Evolutionary conservation across 2,888 invertebrate genomes (phyloP), one percentile per base, ranked within the genome.

Genomic region (Opisthograptis luteolata): DNA sequence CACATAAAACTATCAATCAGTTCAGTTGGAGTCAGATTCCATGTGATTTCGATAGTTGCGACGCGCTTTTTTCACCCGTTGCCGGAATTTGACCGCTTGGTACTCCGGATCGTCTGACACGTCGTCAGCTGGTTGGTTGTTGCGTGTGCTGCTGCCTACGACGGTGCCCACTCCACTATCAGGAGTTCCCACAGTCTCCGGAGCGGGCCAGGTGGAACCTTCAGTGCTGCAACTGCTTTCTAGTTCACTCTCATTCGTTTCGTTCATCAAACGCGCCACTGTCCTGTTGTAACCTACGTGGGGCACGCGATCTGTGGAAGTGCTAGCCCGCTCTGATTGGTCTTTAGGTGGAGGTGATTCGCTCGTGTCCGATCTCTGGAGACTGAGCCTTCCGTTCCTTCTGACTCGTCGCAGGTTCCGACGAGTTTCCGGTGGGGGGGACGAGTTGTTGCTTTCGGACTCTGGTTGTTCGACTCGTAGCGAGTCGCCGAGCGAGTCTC

Each of bases 1-100:
- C 20, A 2, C 19, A 28, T 28, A 19, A 20, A 31, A 30, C 8
- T 44, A 62, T 72, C 68, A 74, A 62, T 72, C 68, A 74, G 68
- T 76, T 87, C 80, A 88, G 76, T 93, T 94, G 34, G 94, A 94
- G 72, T 94, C 94, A 0, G 94, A 93, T 57, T 94, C 93, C 76
- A 94, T 92, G 64, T 93, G 93, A 73, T 89, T 93, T 64, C 93
- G 89, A 73, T 93, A 92, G 73, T 93, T 93, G 49, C 93, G 84
- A 3, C 93, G 87, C 0, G 93, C 92, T 62, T 93, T 92, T 69
- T 93, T 93, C 25, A 93, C 89, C 28, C 93, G 88, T 54, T 93
- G 93, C 41, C 92, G 80, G 62, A 92, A 92, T 59, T 91, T 91
- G 32, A 90, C 72, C 4, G 89, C 87, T 51, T 88, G 89, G 64